These are phyloP conservation scores for Aptenodytes patagonicus DNA, from an alignment of 2,113 vertebrate genomes.

Conservation along the genomic window DNA sequence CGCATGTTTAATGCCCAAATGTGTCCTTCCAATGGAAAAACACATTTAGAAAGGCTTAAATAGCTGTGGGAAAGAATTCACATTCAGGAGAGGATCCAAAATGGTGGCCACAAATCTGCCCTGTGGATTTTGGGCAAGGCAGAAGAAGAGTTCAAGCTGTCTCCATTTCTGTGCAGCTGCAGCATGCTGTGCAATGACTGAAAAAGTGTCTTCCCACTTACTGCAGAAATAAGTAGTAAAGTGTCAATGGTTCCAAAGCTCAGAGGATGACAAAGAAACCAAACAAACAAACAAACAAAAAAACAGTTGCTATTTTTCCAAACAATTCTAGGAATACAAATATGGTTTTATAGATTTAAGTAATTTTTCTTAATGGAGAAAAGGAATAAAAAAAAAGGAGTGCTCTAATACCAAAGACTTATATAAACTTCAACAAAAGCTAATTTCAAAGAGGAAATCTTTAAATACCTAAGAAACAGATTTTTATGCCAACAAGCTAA, in stretches of 20 bases:
- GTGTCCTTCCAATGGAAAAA: slow-evolving; percentile 13
- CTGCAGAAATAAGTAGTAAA: slow-evolving; percentile 12
- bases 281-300: background rate
- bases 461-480: background rate
- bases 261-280: slow-evolving; percentile 48
- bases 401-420: background rate
- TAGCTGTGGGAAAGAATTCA: slow-evolving; percentile 36
- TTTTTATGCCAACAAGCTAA: background rate
- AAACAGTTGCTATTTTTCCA: background rate
- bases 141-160: background rate
- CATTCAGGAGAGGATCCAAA: slow-evolving; percentile 25
- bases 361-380: background rate
- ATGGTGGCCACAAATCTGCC: slow-evolving; percentile 28
- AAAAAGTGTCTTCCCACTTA: background rate
- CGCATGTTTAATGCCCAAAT: background rate
- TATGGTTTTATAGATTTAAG: background rate
- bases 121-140: slow-evolving; percentile 38
- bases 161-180: slow-evolving; percentile 15
- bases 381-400: background rate
- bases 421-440: background rate
- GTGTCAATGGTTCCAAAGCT: background rate
- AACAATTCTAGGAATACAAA: slow-evolving; percentile 41
- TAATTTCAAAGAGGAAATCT: background rate
- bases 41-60: background rate
- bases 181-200: background rate